Percentiles rank a stretch among this genome's conserved stretches.
These are phyloP conservation scores for Cygnus buccinator DNA, from an alignment of 2,113 vertebrate species.

Conservation along the genomic window DNA sequence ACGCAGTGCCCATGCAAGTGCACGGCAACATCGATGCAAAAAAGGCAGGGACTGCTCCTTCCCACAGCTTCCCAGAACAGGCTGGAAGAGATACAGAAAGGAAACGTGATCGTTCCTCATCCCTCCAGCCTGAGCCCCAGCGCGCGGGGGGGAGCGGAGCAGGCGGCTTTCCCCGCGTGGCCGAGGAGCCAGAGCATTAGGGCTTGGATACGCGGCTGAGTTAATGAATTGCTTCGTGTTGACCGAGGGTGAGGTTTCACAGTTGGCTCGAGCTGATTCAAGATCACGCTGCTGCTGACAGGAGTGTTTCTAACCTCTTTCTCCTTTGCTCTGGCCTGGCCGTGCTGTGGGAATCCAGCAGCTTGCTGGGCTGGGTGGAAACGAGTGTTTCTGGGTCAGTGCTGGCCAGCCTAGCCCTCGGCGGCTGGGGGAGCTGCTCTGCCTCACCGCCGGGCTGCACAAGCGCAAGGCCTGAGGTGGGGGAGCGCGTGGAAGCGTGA, in stretches of 20 bases:
- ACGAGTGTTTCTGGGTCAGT: conserved; percentile 9
- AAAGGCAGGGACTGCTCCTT: not conserved
- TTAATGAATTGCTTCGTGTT: conserved; percentile 61
- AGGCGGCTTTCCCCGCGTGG: not conserved
- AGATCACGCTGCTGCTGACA: conserved; percentile 10
- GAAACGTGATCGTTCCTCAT: not conserved
- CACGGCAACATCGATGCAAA: rapidly evolving
- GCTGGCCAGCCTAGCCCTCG: not conserved
- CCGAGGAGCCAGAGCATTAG: not conserved
- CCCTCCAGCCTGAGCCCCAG: not conserved
- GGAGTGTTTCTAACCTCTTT: conserved; percentile 9
- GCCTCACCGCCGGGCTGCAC: not conserved
- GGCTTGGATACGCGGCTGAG: not conserved
- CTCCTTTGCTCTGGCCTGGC: not conserved
- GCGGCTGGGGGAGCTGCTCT: not conserved
- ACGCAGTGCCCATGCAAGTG: not conserved
- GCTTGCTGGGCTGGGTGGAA: conserved; percentile 20
- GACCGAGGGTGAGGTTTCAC: conserved; percentile 47
- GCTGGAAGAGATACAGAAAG: conserved; percentile 1
- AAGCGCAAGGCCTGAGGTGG: not conserved
- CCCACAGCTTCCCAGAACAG: not conserved
- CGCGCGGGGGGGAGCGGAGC: not conserved
- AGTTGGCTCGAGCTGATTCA: conserved; percentile 21
- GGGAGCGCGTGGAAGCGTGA: not conserved
- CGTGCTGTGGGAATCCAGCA: not conserved